These are phyloP conservation scores for Pachydiplax longipennis DNA, from an alignment of 2,888 invertebrate genomes.

Conservation along the genomic window DNA sequence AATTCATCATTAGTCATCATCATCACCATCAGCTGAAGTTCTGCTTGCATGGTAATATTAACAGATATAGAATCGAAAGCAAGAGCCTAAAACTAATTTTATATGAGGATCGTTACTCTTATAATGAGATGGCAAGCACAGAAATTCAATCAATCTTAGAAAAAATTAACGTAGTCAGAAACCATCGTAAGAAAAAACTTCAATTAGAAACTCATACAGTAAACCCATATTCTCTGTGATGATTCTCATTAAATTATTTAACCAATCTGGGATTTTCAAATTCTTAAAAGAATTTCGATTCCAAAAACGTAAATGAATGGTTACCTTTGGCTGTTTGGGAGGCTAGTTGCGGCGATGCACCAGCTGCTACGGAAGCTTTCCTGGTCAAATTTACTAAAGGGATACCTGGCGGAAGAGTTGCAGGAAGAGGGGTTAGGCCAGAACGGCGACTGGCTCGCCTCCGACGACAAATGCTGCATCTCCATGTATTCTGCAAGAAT, in stretches of 20 bases:
- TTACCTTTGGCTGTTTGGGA: constrained; percentile 40
- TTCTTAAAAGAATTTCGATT: not conserved
- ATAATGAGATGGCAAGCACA: no score
- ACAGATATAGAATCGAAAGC: no score
- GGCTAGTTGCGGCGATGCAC: constrained; percentile 13
- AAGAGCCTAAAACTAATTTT: no score
- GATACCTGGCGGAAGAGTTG: not conserved
- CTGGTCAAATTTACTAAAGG: not conserved
- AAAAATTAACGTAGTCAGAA: no score
- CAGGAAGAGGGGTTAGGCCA: not conserved
- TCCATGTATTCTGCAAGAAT: constrained; percentile 74
- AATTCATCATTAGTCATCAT: no score
- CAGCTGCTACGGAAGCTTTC: constrained; percentile 27
- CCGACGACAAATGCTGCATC: constrained; percentile 84
- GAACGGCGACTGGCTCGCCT: constrained; percentile 60
- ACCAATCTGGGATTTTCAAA: not conserved
- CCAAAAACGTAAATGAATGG: not conserved
- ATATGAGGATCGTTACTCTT: no score
- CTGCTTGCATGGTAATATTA: no score
- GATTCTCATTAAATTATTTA: not conserved
- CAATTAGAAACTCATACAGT: no score
- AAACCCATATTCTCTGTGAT: no score
- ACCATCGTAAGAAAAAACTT: no score
- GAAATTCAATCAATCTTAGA: no score
- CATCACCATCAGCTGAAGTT: no score